Conservation (phyloP, 2,888 invertebrate genomes). For the Caenorhabditis japonica region DNA sequence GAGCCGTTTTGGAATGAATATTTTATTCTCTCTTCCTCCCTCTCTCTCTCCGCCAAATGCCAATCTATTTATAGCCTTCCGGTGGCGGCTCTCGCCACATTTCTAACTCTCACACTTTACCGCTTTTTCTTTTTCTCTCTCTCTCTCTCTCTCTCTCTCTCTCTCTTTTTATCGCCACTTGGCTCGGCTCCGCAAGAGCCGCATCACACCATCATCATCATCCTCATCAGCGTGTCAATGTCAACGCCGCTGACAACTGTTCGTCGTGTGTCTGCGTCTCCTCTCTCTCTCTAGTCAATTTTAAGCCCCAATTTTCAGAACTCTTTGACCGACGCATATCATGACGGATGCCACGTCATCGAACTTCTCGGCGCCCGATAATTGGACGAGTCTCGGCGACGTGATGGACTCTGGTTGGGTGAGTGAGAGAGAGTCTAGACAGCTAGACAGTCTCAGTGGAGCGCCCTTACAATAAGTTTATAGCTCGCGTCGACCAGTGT, state of each 20-base stretch:
- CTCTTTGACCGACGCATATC: constrained; percentile 34
- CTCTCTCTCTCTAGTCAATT: no score
- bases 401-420: constrained; percentile 43
- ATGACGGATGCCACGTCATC: constrained; percentile 29
- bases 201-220: constrained; percentile 3
- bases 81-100: constrained; percentile 6
- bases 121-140: constrained; percentile 2
- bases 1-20: no score
- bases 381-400: constrained; percentile 36
- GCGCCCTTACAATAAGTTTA: no score
- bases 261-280: no score
- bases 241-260: constrained; percentile 14
- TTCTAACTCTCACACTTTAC: constrained; percentile 15
- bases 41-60: background rate
- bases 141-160: background rate
- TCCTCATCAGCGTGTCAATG: constrained; percentile 23
- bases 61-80: constrained; percentile 3
- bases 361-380: constrained; percentile 31
- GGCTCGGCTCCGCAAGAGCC: background rate
- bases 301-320: constrained; percentile 5
- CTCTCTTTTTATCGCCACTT: background rate
- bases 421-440: constrained; percentile 2
- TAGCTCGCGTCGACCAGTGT: constrained; percentile 37
- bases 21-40: constrained; percentile 1
- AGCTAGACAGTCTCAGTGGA: background rate